Percentiles rank a stretch among this genome's conserved stretches.
Conservation (phyloP, 2,113 vertebrate genomes). For the Mobula hypostoma region DNA sequence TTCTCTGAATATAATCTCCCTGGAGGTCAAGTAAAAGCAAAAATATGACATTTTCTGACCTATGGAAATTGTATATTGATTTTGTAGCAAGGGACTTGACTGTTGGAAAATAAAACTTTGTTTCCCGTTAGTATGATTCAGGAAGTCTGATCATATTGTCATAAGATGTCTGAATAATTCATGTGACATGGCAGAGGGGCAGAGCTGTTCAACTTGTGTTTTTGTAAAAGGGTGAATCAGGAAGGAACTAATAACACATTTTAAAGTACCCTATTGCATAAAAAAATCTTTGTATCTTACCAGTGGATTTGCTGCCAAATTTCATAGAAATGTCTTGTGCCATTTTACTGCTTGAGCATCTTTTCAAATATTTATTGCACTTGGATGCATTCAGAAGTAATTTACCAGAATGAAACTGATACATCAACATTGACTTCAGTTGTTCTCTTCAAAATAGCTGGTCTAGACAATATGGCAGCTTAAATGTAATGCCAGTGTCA, state of each 20-base stretch:
- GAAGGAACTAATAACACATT: not conserved
- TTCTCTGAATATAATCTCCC: conserved; percentile 30
- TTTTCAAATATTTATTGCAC: not conserved
- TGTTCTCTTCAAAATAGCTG: not conserved
- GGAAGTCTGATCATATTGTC: conserved; percentile 34
- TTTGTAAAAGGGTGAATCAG: not conserved
- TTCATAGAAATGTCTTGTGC: not conserved
- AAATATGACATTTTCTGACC: conserved; percentile 20
- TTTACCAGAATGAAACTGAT: not conserved
- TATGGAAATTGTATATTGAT: conserved; percentile 27
- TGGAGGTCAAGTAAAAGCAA: conserved; percentile 35
- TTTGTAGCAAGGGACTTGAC: conserved; percentile 7
- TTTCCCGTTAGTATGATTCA: conserved; percentile 31
- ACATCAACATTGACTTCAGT: not conserved
- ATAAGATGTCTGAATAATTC: conserved; percentile 28
- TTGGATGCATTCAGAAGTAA: not conserved
- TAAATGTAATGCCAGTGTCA: not conserved
- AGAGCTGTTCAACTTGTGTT: not conserved
- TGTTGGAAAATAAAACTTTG: conserved; percentile 34
- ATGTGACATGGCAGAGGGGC: not conserved
- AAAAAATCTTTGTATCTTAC: conserved; percentile 19
- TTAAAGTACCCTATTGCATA: not conserved
- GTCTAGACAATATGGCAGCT: not conserved
- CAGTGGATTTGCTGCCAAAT: not conserved
- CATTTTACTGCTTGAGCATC: not conserved